Percentiles rank a stretch among this genome's conserved stretches.
Conservation (phyloP, 2,113 vertebrate genomes). For the Hippocampus comes region DNA sequence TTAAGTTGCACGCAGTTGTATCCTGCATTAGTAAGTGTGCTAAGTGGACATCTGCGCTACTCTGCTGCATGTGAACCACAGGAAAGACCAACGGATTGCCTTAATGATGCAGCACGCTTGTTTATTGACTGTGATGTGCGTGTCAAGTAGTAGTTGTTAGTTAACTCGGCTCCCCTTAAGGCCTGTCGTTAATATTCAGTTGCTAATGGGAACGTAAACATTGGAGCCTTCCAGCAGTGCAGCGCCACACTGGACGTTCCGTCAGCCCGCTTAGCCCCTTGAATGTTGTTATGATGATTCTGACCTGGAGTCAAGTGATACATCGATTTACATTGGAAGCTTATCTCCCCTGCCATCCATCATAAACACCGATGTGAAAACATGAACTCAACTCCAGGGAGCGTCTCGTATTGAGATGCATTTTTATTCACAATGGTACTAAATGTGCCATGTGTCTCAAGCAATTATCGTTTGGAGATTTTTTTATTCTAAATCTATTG, state of each 20-base stretch:
- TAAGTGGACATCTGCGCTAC: conserved; percentile 59
- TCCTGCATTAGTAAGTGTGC: conserved; percentile 42
- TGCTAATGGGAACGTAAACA: conserved; percentile 24
- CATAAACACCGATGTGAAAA: neutral
- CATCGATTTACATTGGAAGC: conserved; percentile 2
- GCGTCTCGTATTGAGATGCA: neutral
- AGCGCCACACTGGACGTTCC: neutral
- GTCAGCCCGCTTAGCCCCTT: neutral
- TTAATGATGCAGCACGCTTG: conserved; percentile 40
- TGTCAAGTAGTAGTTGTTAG: conserved; percentile 43
- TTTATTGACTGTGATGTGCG: conserved; percentile 30
- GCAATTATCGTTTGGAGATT: neutral
- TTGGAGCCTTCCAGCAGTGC: conserved; percentile 27
- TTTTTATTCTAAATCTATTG: neutral
- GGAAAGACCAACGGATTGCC: conserved; percentile 39
- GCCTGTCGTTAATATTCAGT: conserved; percentile 31
- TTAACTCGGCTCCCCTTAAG: conserved; percentile 24
- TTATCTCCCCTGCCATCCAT: neutral
- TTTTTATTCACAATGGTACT: neutral
- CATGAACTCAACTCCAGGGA: neutral
- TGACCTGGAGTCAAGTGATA: neutral
- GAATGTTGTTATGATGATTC: conserved; percentile 11
- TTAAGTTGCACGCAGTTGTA: conserved; percentile 38
- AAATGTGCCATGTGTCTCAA: neutral
- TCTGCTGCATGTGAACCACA: conserved; percentile 32